These are phyloP conservation scores for Aspiorhynchus laticeps DNA, from an alignment of 2,113 vertebrate genomes.

Conservation along the genomic window DNA sequence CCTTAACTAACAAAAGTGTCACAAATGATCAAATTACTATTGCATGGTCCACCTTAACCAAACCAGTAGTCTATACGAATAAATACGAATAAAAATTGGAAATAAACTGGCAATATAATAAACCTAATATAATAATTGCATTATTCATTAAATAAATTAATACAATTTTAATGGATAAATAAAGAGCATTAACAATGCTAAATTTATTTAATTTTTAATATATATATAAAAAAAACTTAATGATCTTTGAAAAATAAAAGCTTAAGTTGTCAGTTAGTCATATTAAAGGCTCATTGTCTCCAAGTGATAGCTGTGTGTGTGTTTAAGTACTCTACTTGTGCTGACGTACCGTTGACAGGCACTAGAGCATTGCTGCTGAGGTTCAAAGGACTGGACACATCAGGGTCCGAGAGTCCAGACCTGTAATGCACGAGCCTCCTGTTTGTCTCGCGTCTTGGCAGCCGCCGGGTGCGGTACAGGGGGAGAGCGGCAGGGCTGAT, in stretches of 20 bases:
- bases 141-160: not conserved
- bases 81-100: not conserved
- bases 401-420: constrained; percentile 50
- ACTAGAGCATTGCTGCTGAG: constrained; percentile 24
- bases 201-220: too few species aligned
- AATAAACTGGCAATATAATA: too few species aligned
- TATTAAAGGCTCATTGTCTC: not conserved
- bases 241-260: too few species aligned
- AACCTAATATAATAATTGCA: not conserved
- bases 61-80: not conserved
- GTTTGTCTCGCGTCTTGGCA: constrained; percentile 53
- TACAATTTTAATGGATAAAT: not conserved
- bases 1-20: too few species aligned
- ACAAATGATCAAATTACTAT: too few species aligned
- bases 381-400: constrained; percentile 65
- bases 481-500: constrained; percentile 50
- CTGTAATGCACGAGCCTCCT: constrained; percentile 29
- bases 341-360: constrained; percentile 15
- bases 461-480: constrained; percentile 34
- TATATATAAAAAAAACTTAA: too few species aligned
- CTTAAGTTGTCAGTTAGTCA: not conserved
- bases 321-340: not conserved
- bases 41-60: not conserved
- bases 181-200: not conserved
- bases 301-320: not conserved